Evolutionary conservation across 2,888 invertebrate species (phyloP).

Genomic region (Hydrotaea cyrtoneurina): DNA sequence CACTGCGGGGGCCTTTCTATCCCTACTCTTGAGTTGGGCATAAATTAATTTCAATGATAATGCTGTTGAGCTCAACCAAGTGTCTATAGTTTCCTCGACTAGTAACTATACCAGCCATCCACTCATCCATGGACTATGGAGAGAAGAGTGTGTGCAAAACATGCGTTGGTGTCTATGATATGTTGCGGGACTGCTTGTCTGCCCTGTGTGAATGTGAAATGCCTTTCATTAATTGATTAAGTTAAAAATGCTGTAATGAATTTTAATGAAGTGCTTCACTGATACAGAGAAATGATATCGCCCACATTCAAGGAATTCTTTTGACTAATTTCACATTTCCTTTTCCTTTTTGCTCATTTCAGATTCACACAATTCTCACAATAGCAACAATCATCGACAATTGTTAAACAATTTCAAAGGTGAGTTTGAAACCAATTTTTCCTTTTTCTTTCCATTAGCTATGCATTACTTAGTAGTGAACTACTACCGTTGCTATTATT

Average conservation of each 20-base stretch:
- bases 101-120: background rate
- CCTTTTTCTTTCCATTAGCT: background rate
- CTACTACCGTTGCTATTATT: too few relatives aligned
- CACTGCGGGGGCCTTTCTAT: background rate
- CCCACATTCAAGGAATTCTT: constrained; percentile 5
- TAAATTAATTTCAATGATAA: constrained; percentile 15
- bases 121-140: background rate
- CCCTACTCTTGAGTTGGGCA: constrained; percentile 1
- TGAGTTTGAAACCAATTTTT: constrained; percentile 2
- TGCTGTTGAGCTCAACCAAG: background rate
- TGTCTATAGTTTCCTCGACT: background rate
- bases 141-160: background rate
- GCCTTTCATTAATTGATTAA: constrained; percentile 63
- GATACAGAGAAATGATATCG: background rate
- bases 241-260: constrained; percentile 55
- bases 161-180: constrained; percentile 19
- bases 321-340: constrained; percentile 20
- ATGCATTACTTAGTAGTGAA: too few relatives aligned
- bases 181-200: background rate
- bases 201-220: background rate
- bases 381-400: constrained; percentile 5
- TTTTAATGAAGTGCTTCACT: constrained; percentile 55
- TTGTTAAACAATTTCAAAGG: constrained; percentile 22
- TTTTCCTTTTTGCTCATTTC: constrained; percentile 5
- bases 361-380: constrained; percentile 20